phyloP scores from a whole-genome alignment of 2,113 vertebrate species.

The Quiscalus mexicanus region DNA sequence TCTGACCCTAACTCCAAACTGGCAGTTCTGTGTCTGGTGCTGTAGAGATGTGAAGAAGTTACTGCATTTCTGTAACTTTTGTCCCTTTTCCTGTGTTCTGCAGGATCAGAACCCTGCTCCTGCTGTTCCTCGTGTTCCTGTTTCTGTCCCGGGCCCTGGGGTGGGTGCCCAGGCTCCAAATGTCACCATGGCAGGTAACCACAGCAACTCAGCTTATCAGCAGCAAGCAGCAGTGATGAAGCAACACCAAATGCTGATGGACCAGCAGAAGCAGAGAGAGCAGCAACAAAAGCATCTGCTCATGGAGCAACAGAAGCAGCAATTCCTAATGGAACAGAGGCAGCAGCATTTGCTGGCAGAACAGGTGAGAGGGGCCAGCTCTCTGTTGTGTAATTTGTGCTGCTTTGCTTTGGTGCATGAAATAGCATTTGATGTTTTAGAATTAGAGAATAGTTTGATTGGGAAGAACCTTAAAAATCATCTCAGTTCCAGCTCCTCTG shows the following conservation, averaged over 20 bases:
- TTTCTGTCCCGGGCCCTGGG: constrained; percentile 71
- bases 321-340: constrained; percentile 84
- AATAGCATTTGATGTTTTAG: not conserved
- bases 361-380: constrained; percentile 78
- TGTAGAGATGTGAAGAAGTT: not conserved
- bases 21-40: not conserved
- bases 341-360: constrained; percentile 90
- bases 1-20: not conserved
- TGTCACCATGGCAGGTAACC: constrained; percentile 80
- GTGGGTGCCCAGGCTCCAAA: constrained; percentile 78
- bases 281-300: constrained; percentile 79
- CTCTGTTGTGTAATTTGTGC: not conserved
- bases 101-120: constrained; percentile 87
- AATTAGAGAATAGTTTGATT: not conserved
- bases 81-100: not conserved
- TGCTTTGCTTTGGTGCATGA: not conserved
- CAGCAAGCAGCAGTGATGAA: constrained; percentile 86
- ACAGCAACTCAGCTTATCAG: constrained; percentile 82
- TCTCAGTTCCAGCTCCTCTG: not conserved
- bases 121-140: constrained; percentile 75
- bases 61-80: not conserved
- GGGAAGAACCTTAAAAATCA: not conserved
- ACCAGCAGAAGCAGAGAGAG: constrained; percentile 84
- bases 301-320: constrained; percentile 79
- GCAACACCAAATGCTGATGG: constrained; percentile 85